Conservation (phyloP, 2,113 vertebrate genomes). For the Herpailurus yagouaroundi region DNA sequence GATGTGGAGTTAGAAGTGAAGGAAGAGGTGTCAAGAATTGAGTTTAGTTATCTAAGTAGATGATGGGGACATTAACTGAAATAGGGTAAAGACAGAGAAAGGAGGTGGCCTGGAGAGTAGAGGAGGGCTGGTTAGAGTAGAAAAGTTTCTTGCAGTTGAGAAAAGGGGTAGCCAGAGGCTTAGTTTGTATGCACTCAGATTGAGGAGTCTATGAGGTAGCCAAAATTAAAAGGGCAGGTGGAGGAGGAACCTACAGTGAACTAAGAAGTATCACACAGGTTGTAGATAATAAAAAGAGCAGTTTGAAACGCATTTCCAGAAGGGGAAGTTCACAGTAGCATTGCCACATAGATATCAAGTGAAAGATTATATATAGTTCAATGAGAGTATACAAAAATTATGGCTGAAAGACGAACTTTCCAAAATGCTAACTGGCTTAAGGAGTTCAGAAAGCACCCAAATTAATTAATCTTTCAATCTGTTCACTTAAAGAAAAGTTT, state of each 20-base stretch:
- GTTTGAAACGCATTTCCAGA: background rate
- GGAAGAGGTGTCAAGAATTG: background rate
- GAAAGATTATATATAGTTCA: background rate
- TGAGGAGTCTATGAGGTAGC: background rate
- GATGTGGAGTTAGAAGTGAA: background rate
- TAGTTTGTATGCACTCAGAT: conserved; percentile 5
- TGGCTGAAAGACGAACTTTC: background rate
- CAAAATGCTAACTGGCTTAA: background rate
- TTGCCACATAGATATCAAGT: background rate
- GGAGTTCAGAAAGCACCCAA: background rate
- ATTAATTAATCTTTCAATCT: conserved; percentile 32
- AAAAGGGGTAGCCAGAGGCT: background rate
- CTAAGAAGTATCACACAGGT: background rate
- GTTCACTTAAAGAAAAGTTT: conserved; percentile 42
- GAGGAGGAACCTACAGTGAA: background rate
- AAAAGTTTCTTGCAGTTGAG: background rate
- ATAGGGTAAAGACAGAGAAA: background rate
- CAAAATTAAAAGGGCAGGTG: background rate
- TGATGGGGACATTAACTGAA: background rate
- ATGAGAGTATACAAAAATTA: background rate
- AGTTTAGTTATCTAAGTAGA: background rate
- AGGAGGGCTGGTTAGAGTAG: background rate
- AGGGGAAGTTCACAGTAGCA: background rate
- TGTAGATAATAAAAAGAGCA: background rate
- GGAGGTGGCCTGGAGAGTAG: background rate